phyloP scores from a whole-genome alignment of 2,113 vertebrate genomes.

The Noturus placidus region DNA sequence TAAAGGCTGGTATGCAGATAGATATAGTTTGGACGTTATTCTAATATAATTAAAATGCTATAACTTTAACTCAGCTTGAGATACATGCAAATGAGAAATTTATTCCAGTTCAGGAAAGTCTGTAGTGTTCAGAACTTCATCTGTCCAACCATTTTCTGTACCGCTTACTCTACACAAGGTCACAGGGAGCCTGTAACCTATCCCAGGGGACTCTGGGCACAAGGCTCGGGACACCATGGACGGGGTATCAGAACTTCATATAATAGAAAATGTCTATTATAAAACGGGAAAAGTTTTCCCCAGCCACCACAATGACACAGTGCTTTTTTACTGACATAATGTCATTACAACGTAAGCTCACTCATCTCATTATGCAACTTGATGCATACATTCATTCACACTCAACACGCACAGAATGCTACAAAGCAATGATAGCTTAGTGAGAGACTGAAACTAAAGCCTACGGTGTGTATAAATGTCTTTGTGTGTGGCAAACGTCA shows the following conservation, averaged over 20 bases:
- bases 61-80: background rate
- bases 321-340: background rate
- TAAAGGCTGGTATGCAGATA: background rate
- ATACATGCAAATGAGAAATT: background rate
- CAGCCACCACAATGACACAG: conserved; percentile 4
- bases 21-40: background rate
- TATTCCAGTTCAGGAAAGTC: background rate
- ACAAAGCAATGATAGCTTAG: conserved; percentile 7
- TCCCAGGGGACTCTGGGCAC: no score
- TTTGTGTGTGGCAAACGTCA: background rate
- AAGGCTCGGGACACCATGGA: no score
- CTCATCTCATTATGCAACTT: conserved; percentile 22
- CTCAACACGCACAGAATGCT: background rate
- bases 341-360: background rate
- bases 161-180: no score
- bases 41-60: background rate
- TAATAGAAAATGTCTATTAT: background rate
- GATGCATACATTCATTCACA: background rate
- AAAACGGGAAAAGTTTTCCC: background rate
- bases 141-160: no score
- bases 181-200: no score
- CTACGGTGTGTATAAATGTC: background rate
- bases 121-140: background rate
- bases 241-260: background rate
- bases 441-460: background rate